Evolutionary conservation across 1,140 invertebrate species (phyloP).

Genomic region (Onthophagus taurus): DNA sequence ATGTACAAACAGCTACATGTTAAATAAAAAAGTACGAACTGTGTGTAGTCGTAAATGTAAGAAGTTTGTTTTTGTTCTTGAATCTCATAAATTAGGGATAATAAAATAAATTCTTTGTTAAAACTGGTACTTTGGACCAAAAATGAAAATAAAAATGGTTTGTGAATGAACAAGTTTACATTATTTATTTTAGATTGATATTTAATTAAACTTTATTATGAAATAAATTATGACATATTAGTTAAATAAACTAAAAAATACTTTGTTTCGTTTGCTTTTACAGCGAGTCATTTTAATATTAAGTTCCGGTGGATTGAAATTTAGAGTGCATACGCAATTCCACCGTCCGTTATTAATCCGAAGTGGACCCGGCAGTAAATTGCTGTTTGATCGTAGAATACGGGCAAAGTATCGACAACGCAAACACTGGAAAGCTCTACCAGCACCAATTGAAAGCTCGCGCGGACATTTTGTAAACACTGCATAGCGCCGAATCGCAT

Average conservation of each 20-base stretch:
- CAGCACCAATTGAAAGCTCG: too few relatives aligned
- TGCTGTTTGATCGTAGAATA: constrained; percentile 14
- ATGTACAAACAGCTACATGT: too few relatives aligned
- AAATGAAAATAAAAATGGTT: background rate
- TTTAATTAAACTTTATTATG: too few relatives aligned
- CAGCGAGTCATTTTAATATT: background rate
- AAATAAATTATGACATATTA: too few relatives aligned
- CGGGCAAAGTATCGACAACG: too few relatives aligned
- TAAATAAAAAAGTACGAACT: too few relatives aligned
- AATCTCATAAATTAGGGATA: too few relatives aligned
- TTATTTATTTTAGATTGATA: too few relatives aligned
- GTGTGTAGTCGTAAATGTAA: background rate
- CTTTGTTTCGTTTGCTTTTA: background rate
- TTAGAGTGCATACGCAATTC: background rate
- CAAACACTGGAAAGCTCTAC: too few relatives aligned
- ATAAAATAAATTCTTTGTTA: background rate
- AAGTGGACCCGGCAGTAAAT: constrained; percentile 5
- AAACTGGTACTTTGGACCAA: background rate
- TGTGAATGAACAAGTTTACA: too few relatives aligned
- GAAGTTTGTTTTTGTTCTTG: background rate
- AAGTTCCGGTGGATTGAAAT: background rate
- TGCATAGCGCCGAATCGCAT: too few relatives aligned
- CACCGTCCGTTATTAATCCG: background rate
- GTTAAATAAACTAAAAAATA: background rate
- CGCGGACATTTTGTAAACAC: too few relatives aligned